These are phyloP conservation scores for Melanostigma gelatinosum DNA, from an alignment of 2,113 vertebrate genomes.

Conservation along the genomic window DNA sequence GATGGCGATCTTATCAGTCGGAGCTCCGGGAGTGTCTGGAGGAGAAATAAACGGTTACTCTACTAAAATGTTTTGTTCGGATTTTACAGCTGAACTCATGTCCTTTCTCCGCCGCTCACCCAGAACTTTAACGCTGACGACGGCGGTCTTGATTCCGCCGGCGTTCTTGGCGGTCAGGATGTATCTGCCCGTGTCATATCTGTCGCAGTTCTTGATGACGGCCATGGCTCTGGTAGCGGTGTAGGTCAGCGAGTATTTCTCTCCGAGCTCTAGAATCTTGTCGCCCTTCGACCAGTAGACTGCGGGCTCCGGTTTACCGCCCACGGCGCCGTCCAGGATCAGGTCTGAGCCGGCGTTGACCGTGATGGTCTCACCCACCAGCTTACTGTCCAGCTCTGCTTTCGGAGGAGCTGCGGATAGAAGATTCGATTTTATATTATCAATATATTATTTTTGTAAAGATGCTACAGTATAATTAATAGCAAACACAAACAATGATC, in stretches of 20 bases:
- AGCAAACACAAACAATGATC: background rate
- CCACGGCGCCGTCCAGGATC: conserved; percentile 93
- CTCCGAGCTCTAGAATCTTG: conserved; percentile 91
- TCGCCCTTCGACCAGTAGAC: conserved; percentile 98
- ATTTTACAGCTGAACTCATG: no score
- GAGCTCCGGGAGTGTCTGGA: conserved; percentile 93
- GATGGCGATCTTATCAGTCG: conserved; percentile 87
- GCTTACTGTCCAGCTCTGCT: conserved; percentile 92
- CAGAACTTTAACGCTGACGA: conserved; percentile 94
- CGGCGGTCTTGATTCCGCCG: conserved; percentile 91
- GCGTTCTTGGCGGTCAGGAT: conserved; percentile 95
- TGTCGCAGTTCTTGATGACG: conserved; percentile 95
- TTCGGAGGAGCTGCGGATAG: conserved; percentile 90
- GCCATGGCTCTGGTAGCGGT: conserved; percentile 93
- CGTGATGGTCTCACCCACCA: conserved; percentile 90
- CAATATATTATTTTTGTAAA: background rate
- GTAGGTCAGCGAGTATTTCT: conserved; percentile 95
- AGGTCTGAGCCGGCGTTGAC: conserved; percentile 94
- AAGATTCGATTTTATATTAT: background rate
- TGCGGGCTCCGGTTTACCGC: conserved; percentile 97
- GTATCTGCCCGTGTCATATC: conserved; percentile 94
- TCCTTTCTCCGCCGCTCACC: conserved; percentile 82
- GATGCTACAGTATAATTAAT: background rate
- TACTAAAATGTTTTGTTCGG: background rate
- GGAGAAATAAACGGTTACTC: background rate